Evolutionary conservation across 2,113 vertebrate species (phyloP).

Genomic region (Rhinoptilus africanus): DNA sequence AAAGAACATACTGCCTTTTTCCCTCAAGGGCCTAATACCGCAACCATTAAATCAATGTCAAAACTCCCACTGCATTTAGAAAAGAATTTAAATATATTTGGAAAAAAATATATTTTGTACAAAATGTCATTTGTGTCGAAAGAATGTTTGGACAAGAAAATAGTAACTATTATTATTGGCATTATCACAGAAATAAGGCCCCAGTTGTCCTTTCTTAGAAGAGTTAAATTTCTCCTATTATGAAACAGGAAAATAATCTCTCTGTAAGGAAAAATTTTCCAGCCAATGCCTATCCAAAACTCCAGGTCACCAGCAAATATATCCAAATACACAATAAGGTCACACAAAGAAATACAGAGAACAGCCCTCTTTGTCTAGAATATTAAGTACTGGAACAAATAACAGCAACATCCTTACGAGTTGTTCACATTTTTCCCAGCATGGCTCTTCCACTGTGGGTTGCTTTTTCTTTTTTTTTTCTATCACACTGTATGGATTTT

Average conservation of each 20-base stretch:
- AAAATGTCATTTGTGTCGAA: background rate
- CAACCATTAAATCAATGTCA: constrained; percentile 7
- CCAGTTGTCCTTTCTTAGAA: constrained; percentile 37
- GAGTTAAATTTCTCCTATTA: constrained; percentile 58
- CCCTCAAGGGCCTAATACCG: background rate
- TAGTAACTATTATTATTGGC: constrained; percentile 41
- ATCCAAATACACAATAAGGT: constrained; percentile 47
- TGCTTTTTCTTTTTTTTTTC: background rate
- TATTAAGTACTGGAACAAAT: constrained; percentile 53
- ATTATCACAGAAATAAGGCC: background rate
- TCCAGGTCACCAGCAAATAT: constrained; percentile 50
- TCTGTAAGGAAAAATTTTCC: constrained; percentile 42
- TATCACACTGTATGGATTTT: background rate
- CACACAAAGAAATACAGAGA: constrained; percentile 25
- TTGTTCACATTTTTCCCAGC: constrained; percentile 31
- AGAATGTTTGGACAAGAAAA: constrained; percentile 26
- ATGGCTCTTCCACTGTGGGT: background rate
- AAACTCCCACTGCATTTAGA: constrained; percentile 11
- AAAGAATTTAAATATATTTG: constrained; percentile 33
- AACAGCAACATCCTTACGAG: constrained; percentile 16
- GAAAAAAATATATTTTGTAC: constrained; percentile 15
- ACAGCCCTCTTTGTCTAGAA: constrained; percentile 30
- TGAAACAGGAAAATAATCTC: constrained; percentile 53
- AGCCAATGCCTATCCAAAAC: constrained; percentile 49
- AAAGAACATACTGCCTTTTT: background rate